A percentile compares a stretch with the other conserved stretches of the same genome.
These are phyloP conservation scores for Neolamprologus cancellatus DNA, from an alignment of 2,113 vertebrate species.

Conservation along the genomic window DNA sequence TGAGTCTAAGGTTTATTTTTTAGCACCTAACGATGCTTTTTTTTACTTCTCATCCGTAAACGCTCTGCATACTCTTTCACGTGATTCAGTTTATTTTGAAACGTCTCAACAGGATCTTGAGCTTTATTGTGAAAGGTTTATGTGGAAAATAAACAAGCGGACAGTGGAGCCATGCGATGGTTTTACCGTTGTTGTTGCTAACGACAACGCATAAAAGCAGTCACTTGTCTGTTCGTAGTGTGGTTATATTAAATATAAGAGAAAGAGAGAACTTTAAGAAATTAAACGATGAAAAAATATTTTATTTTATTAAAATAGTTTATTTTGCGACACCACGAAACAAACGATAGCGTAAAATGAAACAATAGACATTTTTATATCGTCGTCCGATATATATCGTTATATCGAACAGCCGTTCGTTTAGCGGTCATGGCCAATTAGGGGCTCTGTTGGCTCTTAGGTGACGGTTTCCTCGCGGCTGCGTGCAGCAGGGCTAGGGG, in stretches of 20 bases:
- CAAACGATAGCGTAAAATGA: background rate
- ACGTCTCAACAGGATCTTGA: accelerated
- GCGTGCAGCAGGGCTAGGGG: too few species aligned
- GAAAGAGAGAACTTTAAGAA: background rate
- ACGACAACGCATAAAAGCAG: background rate
- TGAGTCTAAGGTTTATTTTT: background rate
- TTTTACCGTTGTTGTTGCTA: background rate
- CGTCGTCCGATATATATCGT: background rate
- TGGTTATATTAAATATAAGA: background rate
- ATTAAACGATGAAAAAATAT: background rate
- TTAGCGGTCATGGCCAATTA: too few species aligned
- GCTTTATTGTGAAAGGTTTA: background rate
- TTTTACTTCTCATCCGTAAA: accelerated
- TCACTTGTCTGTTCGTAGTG: background rate
- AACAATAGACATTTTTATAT: background rate
- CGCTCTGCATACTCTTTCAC: background rate
- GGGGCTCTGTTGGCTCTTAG: too few species aligned
- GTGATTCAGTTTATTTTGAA: background rate
- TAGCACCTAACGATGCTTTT: background rate
- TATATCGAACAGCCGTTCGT: background rate
- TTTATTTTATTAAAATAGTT: background rate
- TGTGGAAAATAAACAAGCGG: background rate
- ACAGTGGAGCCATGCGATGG: background rate
- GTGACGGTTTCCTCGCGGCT: too few species aligned
- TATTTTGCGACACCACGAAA: background rate